Conservation (phyloP, 2,797 vertebrate genomes). For the Melanogrammus aeglefinus region DNA sequence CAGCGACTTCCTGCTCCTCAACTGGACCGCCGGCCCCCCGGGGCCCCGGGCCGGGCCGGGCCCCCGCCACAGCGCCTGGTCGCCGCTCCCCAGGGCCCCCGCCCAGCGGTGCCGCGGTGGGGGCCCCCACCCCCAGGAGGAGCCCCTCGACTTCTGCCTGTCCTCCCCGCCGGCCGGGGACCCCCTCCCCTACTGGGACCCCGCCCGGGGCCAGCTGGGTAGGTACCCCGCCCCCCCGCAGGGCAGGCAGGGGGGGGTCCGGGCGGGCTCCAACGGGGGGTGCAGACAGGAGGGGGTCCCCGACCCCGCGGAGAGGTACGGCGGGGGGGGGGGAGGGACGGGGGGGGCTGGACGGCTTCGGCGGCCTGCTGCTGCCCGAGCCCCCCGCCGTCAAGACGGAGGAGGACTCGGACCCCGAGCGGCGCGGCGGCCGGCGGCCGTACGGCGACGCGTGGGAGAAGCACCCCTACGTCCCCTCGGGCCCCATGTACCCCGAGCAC, state of each 20-base stretch:
- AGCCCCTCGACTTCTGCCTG: slow-evolving; percentile 74
- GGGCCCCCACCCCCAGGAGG: slow-evolving; percentile 70
- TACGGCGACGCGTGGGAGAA: slow-evolving; percentile 65
- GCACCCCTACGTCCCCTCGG: slow-evolving; percentile 69
- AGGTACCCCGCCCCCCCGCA: too few species aligned
- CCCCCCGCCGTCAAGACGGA: slow-evolving; percentile 83
- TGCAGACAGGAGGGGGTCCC: slow-evolving; percentile 65
- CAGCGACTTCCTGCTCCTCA: slow-evolving; percentile 68
- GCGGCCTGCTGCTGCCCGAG: slow-evolving; percentile 71
- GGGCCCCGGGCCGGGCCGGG: slow-evolving; percentile 55
- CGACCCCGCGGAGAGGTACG: slow-evolving; percentile 67
- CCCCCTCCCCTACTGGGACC: neutral
- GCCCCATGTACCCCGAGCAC: slow-evolving; percentile 55
- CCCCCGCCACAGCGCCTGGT: slow-evolving; percentile 76
- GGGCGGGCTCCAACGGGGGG: slow-evolving; percentile 51
- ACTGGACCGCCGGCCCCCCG: slow-evolving; percentile 56
- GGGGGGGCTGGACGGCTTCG: slow-evolving; percentile 68
- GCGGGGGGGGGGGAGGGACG: neutral
- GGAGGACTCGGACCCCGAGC: slow-evolving; percentile 86
- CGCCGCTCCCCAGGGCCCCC: slow-evolving; percentile 71
- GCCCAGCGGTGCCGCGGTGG: slow-evolving; percentile 70
- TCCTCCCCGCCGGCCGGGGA: slow-evolving; percentile 43
- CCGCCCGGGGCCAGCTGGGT: neutral
- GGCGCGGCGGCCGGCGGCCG: slow-evolving; percentile 68
- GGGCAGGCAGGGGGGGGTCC: slow-evolving; percentile 38